phyloP scores from a whole-genome alignment of 2,888 invertebrate genomes.

The Calameuta pallipes region DNA sequence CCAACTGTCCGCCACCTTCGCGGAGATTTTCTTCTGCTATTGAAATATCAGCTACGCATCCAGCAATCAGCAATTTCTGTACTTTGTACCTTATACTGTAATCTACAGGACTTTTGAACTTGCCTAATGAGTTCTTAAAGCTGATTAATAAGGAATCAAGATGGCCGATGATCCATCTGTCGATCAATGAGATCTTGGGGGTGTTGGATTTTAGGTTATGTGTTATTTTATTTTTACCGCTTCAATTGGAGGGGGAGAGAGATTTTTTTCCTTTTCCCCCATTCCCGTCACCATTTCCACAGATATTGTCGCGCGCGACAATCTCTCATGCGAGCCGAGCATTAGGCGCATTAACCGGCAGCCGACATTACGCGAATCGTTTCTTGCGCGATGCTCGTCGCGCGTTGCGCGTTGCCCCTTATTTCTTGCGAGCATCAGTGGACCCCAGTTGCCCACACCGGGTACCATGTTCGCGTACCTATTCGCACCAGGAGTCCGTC shows the following conservation, averaged over 20 bases:
- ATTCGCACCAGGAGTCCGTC: neutral
- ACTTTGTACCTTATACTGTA: neutral
- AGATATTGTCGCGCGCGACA: constrained; percentile 14
- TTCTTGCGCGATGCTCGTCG: constrained; percentile 33
- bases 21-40: neutral
- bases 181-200: neutral
- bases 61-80: neutral
- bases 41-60: neutral
- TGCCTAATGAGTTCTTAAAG: neutral
- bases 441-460: neutral
- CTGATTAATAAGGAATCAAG: neutral
- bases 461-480: neutral
- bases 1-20: neutral
- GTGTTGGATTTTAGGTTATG: neutral
- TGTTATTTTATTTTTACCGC: neutral
- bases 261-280: neutral
- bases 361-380: constrained; percentile 32
- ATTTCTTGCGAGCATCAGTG: constrained; percentile 41
- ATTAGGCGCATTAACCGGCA: constrained; percentile 34
- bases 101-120: neutral
- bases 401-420: constrained; percentile 1
- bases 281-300: neutral
- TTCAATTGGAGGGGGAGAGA: neutral
- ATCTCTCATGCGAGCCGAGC: constrained; percentile 42
- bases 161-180: neutral